Conservation (phyloP, 2,888 invertebrate species). For the Abrostola tripartita region DNA sequence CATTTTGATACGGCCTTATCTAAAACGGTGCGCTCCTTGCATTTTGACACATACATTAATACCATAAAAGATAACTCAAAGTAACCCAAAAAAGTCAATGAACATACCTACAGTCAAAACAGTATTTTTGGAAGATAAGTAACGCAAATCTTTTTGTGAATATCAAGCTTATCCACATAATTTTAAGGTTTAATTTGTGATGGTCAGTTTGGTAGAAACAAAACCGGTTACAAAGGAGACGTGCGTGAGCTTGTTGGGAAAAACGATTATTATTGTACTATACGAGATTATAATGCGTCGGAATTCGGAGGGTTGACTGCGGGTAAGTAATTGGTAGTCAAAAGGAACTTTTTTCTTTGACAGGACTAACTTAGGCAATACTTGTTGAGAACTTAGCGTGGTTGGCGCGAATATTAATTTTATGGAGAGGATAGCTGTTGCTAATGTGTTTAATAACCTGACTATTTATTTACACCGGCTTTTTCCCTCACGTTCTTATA, state of each 20-base stretch:
- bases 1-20: conserved; percentile 43
- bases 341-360: conserved; percentile 57
- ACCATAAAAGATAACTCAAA: conserved; percentile 54
- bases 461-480: conserved; percentile 5
- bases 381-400: conserved; percentile 34
- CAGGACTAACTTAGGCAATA: conserved; percentile 40
- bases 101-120: conserved; percentile 53
- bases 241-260: conserved; percentile 78
- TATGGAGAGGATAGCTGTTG: conserved; percentile 23
- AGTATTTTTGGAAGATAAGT: conserved; percentile 55
- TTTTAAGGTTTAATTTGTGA: conserved; percentile 49
- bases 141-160: conserved; percentile 13
- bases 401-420: conserved; percentile 35
- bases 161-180: conserved; percentile 20
- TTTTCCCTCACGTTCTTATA: conserved; percentile 12
- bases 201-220: conserved; percentile 14
- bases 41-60: conserved; percentile 55
- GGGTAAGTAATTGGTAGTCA: conserved; percentile 62
- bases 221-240: conserved; percentile 73
- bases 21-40: conserved; percentile 48
- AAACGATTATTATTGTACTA: conserved; percentile 78
- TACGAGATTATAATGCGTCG: conserved; percentile 61
- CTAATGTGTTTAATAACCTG: conserved; percentile 30
- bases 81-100: conserved; percentile 53
- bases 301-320: conserved; percentile 70